These are phyloP conservation scores for Entomobrya proxima DNA, from an alignment of 2,888 invertebrate genomes.

Conservation along the genomic window DNA sequence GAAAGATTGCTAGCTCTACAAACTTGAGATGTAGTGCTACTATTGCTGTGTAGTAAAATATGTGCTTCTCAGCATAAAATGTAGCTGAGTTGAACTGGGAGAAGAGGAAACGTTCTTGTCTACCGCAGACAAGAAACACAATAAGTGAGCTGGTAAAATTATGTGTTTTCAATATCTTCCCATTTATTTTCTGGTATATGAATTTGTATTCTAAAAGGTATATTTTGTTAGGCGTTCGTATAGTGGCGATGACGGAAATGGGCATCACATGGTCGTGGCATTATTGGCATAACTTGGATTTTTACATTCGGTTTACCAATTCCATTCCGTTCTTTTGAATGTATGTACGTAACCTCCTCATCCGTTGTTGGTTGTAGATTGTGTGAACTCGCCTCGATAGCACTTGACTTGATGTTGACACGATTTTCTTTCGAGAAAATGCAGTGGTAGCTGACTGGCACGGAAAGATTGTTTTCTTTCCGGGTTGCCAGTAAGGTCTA, in stretches of 20 bases:
- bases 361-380: background rate
- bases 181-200: background rate
- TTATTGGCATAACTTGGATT: slow-evolving; percentile 13
- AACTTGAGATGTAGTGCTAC: no score
- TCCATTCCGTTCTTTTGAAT: background rate
- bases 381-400: background rate
- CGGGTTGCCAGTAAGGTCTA: no score
- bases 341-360: background rate
- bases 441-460: background rate
- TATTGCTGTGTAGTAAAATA: no score
- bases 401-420: background rate
- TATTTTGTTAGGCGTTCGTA: background rate
- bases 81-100: no score
- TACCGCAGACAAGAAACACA: background rate
- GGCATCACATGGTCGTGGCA: slow-evolving; percentile 1
- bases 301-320: background rate
- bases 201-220: background rate
- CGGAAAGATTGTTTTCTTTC: background rate
- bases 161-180: background rate
- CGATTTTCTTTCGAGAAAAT: slow-evolving; percentile 1
- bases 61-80: no score
- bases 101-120: no score
- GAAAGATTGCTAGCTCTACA: background rate
- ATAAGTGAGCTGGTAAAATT: background rate
- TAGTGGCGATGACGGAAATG: background rate